Evolutionary conservation across 2,797 vertebrate species (phyloP).

Genomic region (Gadopsis marmoratus): DNA sequence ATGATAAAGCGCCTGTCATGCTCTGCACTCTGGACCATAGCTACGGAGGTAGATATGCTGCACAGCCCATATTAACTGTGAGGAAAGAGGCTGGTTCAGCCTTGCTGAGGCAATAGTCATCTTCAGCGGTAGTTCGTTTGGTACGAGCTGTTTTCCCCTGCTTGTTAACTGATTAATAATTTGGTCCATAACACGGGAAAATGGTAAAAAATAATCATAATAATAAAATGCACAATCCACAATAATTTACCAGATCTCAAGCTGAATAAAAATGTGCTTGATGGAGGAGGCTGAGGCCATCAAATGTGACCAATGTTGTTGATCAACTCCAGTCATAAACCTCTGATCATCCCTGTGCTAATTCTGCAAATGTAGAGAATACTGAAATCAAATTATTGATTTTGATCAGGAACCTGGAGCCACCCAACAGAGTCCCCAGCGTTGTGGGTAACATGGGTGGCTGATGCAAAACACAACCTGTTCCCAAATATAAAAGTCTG

Average conservation of each 20-base stretch:
- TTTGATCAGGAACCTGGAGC: neutral
- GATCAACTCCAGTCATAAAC: neutral
- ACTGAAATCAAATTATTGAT: neutral
- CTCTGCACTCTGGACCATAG: conserved; percentile 32
- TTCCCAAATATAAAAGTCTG: neutral
- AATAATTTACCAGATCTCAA: neutral
- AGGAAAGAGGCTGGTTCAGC: neutral
- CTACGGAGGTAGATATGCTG: conserved; percentile 15
- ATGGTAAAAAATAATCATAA: too few species aligned
- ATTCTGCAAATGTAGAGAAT: neutral
- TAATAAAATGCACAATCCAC: too few species aligned
- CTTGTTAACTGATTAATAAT: neutral
- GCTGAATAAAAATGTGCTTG: neutral
- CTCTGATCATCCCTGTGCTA: neutral
- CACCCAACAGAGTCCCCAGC: neutral
- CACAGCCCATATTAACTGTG: conserved; percentile 14
- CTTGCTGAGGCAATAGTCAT: conserved; percentile 22
- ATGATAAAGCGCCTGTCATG: conserved; percentile 18
- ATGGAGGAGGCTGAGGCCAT: neutral
- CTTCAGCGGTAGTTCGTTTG: conserved; percentile 2
- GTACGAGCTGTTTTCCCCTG: neutral
- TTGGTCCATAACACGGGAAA: neutral
- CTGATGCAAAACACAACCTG: neutral
- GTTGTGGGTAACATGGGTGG: neutral
- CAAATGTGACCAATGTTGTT: neutral